Percentiles rank a stretch among this genome's conserved stretches.
These are phyloP conservation scores for Elmis aenea DNA, from an alignment of 2,888 invertebrate species.

Conservation along the genomic window DNA sequence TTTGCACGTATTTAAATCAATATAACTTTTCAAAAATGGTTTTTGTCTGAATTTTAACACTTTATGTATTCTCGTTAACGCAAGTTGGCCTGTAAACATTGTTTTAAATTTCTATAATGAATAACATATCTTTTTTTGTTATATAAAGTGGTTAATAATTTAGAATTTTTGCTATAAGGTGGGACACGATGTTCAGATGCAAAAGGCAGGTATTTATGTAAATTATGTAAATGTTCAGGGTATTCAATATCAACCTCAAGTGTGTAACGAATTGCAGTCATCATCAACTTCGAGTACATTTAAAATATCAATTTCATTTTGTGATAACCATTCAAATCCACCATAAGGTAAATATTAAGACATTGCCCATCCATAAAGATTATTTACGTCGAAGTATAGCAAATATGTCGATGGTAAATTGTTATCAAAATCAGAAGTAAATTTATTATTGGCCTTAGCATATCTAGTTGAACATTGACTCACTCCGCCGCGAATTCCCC, in stretches of 20 bases:
- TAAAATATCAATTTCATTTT: too few species aligned
- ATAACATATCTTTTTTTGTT: too few species aligned
- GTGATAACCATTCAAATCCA: conserved; percentile 33
- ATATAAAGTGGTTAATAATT: too few species aligned
- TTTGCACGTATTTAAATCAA: too few species aligned
- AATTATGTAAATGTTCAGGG: too few species aligned
- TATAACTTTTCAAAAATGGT: conserved; percentile 7
- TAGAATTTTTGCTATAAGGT: too few species aligned
- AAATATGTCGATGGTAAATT: conserved; percentile 24
- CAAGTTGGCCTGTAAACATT: too few species aligned
- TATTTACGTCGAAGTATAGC: too few species aligned
- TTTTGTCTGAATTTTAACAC: conserved; percentile 21
- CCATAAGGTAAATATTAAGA: conserved; percentile 27
- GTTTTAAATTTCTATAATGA: too few species aligned
- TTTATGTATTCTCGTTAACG: conserved; percentile 31
- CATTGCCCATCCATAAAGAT: conserved; percentile 30
- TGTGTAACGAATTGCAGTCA: conserved; percentile 16
- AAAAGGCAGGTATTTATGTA: too few species aligned
- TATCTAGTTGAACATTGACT: conserved; percentile 29
- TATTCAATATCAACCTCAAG: too few species aligned
- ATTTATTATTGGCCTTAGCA: conserved; percentile 37
- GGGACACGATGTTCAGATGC: too few species aligned
- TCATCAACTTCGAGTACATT: conserved; percentile 16
- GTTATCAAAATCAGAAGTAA: conserved; percentile 32
- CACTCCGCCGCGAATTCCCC: conserved; percentile 15